Percentiles rank a stretch among this genome's conserved stretches.
phyloP scores from a whole-genome alignment of 2,888 invertebrate genomes.

The Caenorhabditis sinica region DNA sequence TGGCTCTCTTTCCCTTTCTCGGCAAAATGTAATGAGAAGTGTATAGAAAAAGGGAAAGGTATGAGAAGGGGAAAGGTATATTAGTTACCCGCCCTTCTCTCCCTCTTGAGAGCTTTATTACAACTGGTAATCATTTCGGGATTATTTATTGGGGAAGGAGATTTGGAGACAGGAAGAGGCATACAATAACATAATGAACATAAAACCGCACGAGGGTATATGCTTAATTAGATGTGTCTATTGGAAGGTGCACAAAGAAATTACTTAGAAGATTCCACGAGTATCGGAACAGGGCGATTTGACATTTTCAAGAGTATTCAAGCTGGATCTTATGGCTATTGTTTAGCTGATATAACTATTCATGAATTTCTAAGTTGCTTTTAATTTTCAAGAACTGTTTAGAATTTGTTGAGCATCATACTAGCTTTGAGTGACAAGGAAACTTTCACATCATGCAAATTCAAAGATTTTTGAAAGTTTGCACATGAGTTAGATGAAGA shows the following conservation, averaged over 20 bases:
- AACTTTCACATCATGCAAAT: no score
- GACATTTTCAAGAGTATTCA: neutral
- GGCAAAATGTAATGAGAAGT: constrained; percentile 44
- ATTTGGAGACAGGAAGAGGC: constrained; percentile 9
- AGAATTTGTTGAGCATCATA: no score
- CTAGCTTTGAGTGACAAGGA: no score
- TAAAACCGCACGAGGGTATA: neutral
- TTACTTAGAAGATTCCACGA: neutral
- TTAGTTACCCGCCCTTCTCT: constrained; percentile 36
- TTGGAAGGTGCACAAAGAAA: neutral
- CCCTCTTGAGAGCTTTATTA: constrained; percentile 33
- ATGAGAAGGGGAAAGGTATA: constrained; percentile 17
- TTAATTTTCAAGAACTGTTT: no score
- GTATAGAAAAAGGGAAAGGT: constrained; percentile 11
- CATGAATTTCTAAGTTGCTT: no score
- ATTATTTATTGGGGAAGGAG: constrained; percentile 17
- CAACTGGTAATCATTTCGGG: constrained; percentile 47
- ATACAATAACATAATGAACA: constrained; percentile 45
- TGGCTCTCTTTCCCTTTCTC: neutral
- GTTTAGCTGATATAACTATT: no score
- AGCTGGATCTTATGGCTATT: no score
- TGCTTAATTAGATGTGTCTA: constrained; percentile 28
- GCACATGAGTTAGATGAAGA: no score
- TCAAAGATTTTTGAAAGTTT: no score
- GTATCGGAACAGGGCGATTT: neutral